phyloP scores from a whole-genome alignment of 2,888 invertebrate species.

The Philonicus albiceps region DNA sequence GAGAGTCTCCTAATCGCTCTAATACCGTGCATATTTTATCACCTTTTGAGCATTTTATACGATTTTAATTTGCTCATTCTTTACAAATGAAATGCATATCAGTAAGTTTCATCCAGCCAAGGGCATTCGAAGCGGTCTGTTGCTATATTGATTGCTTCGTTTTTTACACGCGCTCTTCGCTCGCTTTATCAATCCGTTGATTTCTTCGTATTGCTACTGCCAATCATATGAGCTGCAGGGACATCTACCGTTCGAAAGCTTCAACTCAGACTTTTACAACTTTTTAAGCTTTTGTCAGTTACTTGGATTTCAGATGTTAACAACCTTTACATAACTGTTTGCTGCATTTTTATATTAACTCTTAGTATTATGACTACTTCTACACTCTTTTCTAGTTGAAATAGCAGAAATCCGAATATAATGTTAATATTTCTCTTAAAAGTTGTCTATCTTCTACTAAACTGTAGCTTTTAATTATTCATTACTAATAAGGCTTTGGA shows the following conservation, averaged over 20 bases:
- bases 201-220: not conserved
- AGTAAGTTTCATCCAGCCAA: not conserved
- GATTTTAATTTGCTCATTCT: not conserved
- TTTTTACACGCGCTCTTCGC: not conserved
- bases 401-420: too few relatives aligned
- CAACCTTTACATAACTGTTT: not conserved
- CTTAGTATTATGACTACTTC: too few relatives aligned
- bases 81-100: not conserved
- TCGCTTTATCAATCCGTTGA: not conserved
- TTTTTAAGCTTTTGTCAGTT: not conserved
- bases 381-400: too few relatives aligned
- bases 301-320: not conserved
- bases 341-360: too few relatives aligned
- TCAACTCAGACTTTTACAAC: not conserved
- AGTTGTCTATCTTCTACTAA: too few relatives aligned
- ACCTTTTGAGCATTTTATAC: not conserved
- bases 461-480: too few relatives aligned
- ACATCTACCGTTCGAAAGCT: conserved; percentile 15
- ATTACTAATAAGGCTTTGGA: too few relatives aligned
- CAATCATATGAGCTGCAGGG: not conserved
- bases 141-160: not conserved
- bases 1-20: not conserved
- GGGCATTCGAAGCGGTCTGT: not conserved
- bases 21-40: not conserved
- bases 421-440: too few relatives aligned